Base-by-base conservation (phyloP, 2,797 vertebrate genomes). In the Peromyscus nudipes region DNA sequence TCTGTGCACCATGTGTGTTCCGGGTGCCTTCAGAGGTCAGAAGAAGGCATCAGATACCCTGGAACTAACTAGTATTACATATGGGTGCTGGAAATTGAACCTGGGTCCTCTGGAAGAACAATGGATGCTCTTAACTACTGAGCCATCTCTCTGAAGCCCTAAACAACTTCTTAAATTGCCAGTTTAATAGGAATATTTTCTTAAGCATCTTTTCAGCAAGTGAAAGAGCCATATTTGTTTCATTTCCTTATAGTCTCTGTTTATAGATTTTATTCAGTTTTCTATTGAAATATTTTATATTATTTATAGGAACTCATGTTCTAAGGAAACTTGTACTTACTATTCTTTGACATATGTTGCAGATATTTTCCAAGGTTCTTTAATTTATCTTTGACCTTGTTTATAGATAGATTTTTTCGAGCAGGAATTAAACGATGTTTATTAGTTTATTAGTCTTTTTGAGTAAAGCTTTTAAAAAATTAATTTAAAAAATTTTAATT, bases 301-400 rank as follows among this genome's bases (percentile, higher is more conserved):
- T 85, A 16, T 93, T 80, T 85, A 16, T 93, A 71, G 79, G 27
- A 94, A 80, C 40, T 87, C 77, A 5, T 73, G 37, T 93, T 95
- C 87, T 94, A 52, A 85, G 67, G 67, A 93, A 84, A 81, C 81
- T 89, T 23, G 1, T 92, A 65, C 6, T 49, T 82, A 71, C n/a
- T 49, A 79, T 13, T 82, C 29, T 95, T 91, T 91, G 93, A 46
- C 34, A 79, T 55, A 37, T 55, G 17, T 91, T 96, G 73, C 60
- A 89, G 55, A 88, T 93, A 77, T 87, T 94, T 96, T 75, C 29
- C 57, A 84, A 11, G 27, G 21, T 89, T 95, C 86, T 43, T 46
- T 82, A 14, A 57, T 95, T 57, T 80, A 62, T 25, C 77, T 96
- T 96, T 96, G 83, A 92, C 75, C 29, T 96, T 80, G 17, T 81